Base-by-base conservation (phyloP, 2,797 vertebrate genomes). In the Amblyraja radiata region DNA sequence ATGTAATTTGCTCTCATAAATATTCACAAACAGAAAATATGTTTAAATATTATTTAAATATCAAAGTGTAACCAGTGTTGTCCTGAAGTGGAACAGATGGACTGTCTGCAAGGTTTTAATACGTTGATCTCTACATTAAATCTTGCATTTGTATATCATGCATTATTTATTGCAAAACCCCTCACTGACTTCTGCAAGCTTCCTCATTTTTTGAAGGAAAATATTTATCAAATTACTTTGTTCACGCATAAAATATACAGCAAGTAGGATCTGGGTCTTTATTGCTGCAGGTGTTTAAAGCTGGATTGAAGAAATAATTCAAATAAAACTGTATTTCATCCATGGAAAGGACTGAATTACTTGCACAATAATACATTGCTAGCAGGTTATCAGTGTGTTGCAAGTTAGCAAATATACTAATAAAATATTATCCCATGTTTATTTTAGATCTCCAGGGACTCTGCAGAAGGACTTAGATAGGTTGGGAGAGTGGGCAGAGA, bases 51-150 rank as follows among this genome's bases (percentile, higher is more conserved):
- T 92, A 92, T 46, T 92, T 74, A 76, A 73, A 18, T 76, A 76
- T 76, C 71, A 74, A 92, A 92, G 39, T 46, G 36, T 74, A 28
- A 13, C 4, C 8, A 23, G 39, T 74, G 36, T 71, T 36, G 39
- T 65, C 86, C n/a, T 14, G 10, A 92, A 25, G 71, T 74, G 4
- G 88, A 92, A 92, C 73, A 92, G 23, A 92, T 92, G 90, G 71
- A 73, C 68, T 58, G 23, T 73, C 71, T 84, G 65, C 25, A 92
- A 46, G 18, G 11, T 76, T 92, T 74, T 74, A 76, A 3, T 92
- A 92, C 71, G 16, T 92, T 92, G 90, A 92, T 92, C 90, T 74
- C 71, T 14, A 92, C 90, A 74, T 76, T 28, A 46, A 92, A 76
- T 74, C 68, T 76, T 54, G 10, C 90, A 92, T 92, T 92, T 92